Evolutionary conservation across 2,113 vertebrate species (phyloP), one percentile per base, ranked within the genome.

Genomic region (Equus przewalskii): DNA sequence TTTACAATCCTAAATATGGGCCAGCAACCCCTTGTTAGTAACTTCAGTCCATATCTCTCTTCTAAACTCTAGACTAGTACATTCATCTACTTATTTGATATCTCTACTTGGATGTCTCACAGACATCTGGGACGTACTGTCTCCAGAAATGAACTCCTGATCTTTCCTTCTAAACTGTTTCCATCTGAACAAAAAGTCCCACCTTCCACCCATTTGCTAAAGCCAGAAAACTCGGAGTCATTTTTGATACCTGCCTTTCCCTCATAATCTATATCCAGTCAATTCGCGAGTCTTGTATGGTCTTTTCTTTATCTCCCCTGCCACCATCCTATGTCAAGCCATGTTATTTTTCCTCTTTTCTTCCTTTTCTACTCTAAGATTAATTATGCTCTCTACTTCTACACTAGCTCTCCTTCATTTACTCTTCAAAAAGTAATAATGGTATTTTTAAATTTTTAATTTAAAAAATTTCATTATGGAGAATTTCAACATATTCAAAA

Each of bases 131-230:
- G 85, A 69, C 33, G 7, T 46, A 3, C 46, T 54, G 30, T 82
- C 60, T 94, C 44, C 22, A 72, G 83, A 97, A 90, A 36, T 78
- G 10, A 91, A 64, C 22, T 92, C 73, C 81, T 86, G 65, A 51
- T 41, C 79, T 83, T 89, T 85, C 44, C 54, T 97, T 89, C n/a
- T 94, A 33, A 75, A 56, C 6, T 93, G 2, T 93, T 82, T 92
- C 82, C 28, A 12, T 89, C 60, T 94, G 54, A 79, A 36, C 69
- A 44, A 75, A 86, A 94, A 86, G 24, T 60, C 1, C n/a, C 30
- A 72, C 28, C 12, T 67, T 81, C 36, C 5, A 82, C 30, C 44
- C 16, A n/a, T 85, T 64, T 83, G 46, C 30, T 65, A 28, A 82
- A 79, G 26, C 46, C 33, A 49, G 67, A 81, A 36, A n/a, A 24